Base-by-base conservation (phyloP, 1,140 invertebrate genomes). In the Spodoptera litura region DNA sequence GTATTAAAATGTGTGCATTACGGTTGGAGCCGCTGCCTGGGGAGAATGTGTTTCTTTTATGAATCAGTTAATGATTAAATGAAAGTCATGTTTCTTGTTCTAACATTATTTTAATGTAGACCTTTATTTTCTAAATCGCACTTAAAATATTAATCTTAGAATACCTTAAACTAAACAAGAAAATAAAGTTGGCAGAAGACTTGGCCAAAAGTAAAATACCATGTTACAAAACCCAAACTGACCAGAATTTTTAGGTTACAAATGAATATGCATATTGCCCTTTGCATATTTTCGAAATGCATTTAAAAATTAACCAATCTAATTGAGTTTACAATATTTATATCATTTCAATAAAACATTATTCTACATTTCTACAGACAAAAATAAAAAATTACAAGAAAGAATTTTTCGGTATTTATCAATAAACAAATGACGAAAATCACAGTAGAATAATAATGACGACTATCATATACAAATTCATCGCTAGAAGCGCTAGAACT, bases 91-190 rank as follows among this genome's bases (percentile, higher is more conserved):
- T 44, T 38, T 25, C 15, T 49, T 49, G 38, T 66, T 38, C 38
- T 20, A 49, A 66, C 62, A 66, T 66, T 38, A 44, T 64, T 66
- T 20, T 49, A 66, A 66, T 66, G 62, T 66, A 66, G 62, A 38
- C 38, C 49, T 66, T 44, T 20, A 66, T 49, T 49, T 66, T 20
- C 38, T 66, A 66, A 11, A 12, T 66, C 38, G 38, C 62, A 66
- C 70, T 72, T 38, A 72, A 35, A 56, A 72, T 72, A 72, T 72
- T 72, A 56, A 72, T 72, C 52, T 72, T 72, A 72, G 11, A 38
- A 5, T 58, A 72, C n/a, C 66, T 53, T 70, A 70, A n/a, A 31
- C 25, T 70, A 70, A 27, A 51, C 66, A 70, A 70, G 53, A 27
- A 31, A 31, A 70, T 52, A 70, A 27, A 27, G 10, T 70, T 70